Evolutionary conservation across 2,113 vertebrate genomes (phyloP).

Genomic region (Hirundichthys speculiger): DNA sequence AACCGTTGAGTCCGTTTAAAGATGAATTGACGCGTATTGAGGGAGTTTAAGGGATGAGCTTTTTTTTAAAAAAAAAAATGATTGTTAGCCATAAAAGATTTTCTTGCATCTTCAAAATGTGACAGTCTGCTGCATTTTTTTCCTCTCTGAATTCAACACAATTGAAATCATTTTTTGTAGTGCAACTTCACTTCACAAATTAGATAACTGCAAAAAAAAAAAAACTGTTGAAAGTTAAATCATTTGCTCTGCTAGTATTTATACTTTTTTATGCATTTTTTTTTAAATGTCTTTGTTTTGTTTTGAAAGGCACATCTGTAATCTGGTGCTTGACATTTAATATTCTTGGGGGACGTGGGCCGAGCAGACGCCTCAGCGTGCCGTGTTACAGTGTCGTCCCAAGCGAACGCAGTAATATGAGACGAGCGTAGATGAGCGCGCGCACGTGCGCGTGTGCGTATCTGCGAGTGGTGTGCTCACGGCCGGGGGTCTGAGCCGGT

Average conservation of each 20-base stretch:
- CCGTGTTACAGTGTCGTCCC: conserved; percentile 65
- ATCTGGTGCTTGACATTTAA: conserved; percentile 70
- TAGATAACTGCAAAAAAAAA: too few relatives aligned
- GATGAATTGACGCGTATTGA: background rate
- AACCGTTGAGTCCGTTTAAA: background rate
- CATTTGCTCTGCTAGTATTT: too few relatives aligned
- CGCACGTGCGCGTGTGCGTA: conserved; percentile 39
- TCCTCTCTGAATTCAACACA: too few relatives aligned
- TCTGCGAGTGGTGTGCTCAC: conserved; percentile 35
- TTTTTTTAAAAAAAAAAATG: too few relatives aligned
- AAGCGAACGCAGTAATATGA: conserved; percentile 78
- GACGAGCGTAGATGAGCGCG: conserved; percentile 50
- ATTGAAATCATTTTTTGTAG: too few relatives aligned
- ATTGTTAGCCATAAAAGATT: too few relatives aligned
- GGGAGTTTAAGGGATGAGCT: too few relatives aligned
- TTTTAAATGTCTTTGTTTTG: conserved; percentile 14
- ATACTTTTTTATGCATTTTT: too few relatives aligned
- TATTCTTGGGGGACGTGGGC: conserved; percentile 74
- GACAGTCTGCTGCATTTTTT: too few relatives aligned
- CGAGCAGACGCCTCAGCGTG: conserved; percentile 64
- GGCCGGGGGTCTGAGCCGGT: conserved; percentile 60
- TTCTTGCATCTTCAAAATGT: too few relatives aligned
- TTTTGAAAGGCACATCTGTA: conserved; percentile 55
- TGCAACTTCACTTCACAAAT: too few relatives aligned
- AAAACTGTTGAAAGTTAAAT: background rate